phyloP scores from a whole-genome alignment of 2,797 vertebrate genomes.

The Acanthurus lineatus region DNA sequence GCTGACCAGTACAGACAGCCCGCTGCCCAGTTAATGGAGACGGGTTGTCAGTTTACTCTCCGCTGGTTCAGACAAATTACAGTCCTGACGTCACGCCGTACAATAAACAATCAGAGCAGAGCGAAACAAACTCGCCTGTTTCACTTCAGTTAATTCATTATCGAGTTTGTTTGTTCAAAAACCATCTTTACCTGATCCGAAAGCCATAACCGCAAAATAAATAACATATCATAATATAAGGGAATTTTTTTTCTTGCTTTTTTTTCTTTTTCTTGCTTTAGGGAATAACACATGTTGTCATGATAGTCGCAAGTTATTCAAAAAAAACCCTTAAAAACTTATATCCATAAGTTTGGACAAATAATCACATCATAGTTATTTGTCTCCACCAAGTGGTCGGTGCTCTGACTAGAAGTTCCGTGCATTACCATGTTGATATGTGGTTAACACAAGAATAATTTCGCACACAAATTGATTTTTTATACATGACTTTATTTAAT shows the following conservation, averaged over 20 bases:
- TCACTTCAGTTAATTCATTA: background rate
- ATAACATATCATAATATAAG: too few relatives aligned
- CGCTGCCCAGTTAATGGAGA: constrained; percentile 31
- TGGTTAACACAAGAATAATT: background rate
- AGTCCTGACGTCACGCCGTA: constrained; percentile 73
- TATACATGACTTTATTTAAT: constrained; percentile 60
- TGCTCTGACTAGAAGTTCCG: background rate
- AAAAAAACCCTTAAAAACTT: background rate
- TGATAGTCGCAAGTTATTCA: background rate
- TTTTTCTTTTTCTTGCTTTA: background rate
- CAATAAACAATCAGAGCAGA: constrained; percentile 37
- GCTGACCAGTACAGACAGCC: background rate
- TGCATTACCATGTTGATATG: background rate
- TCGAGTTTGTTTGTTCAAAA: too few relatives aligned
- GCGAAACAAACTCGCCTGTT: background rate
- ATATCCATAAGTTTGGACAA: background rate
- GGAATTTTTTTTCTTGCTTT: background rate
- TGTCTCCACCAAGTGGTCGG: constrained; percentile 50
- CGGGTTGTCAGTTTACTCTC: constrained; percentile 42
- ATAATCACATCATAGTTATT: background rate
- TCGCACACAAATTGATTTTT: constrained; percentile 3
- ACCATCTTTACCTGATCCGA: too few relatives aligned
- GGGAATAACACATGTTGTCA: background rate
- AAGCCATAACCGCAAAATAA: too few relatives aligned
- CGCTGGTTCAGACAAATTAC: constrained; percentile 55